Percentiles rank a stretch among this genome's conserved stretches.
Conservation (phyloP, 2,888 invertebrate species). For the Leptinotarsa peninsularis region DNA sequence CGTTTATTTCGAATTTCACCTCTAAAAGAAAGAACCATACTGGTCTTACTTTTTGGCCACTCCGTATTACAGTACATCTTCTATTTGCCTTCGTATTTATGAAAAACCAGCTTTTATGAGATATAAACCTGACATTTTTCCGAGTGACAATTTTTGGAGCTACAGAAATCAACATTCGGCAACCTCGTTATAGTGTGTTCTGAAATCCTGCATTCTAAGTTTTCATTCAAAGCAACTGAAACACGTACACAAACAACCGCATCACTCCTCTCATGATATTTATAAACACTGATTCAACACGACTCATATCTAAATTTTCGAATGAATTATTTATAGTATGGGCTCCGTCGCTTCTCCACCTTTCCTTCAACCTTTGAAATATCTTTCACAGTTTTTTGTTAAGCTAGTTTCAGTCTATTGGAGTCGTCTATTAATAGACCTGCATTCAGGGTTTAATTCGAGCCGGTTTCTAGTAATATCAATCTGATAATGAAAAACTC, state of each 20-base stretch:
- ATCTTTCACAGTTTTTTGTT: slow-evolving; percentile 20
- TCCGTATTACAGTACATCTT: too few species aligned
- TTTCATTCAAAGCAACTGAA: slow-evolving; percentile 5
- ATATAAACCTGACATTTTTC: too few species aligned
- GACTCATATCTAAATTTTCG: not conserved
- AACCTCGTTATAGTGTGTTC: not conserved
- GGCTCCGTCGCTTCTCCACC: slow-evolving; percentile 4
- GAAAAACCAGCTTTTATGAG: too few species aligned
- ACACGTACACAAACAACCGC: slow-evolving; percentile 1
- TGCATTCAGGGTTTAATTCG: slow-evolving; percentile 6
- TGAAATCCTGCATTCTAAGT: not conserved
- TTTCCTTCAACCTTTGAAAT: slow-evolving; percentile 16
- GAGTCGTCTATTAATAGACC: slow-evolving; percentile 10
- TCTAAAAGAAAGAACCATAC: too few species aligned
- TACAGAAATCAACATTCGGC: too few species aligned
- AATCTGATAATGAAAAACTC: not conserved
- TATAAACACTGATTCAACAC: slow-evolving; percentile 7
- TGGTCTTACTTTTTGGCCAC: too few species aligned
- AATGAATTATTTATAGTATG: slow-evolving; percentile 17
- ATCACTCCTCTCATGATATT: slow-evolving; percentile 7
- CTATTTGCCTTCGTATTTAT: too few species aligned
- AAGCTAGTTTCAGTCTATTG: slow-evolving; percentile 7
- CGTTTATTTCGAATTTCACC: too few species aligned
- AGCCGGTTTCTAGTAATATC: slow-evolving; percentile 1
- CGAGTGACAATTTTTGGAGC: too few species aligned